These are phyloP conservation scores for Diaperis boleti DNA, from an alignment of 2,888 invertebrate genomes.

Conservation along the genomic window DNA sequence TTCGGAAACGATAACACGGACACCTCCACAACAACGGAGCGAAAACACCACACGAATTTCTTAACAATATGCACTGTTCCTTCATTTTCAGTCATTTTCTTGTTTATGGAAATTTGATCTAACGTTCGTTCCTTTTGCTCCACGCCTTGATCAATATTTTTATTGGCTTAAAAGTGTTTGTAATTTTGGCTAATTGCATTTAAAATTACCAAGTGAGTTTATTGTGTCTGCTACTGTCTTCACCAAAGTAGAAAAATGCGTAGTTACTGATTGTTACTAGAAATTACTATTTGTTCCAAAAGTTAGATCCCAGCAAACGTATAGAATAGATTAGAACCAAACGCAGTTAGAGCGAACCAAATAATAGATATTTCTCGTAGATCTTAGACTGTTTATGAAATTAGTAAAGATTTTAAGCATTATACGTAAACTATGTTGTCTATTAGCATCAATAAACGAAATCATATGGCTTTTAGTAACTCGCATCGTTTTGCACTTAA, in stretches of 20 bases:
- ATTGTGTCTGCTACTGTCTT: slow-evolving; percentile 59
- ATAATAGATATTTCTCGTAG: slow-evolving; percentile 49
- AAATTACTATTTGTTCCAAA: slow-evolving; percentile 46
- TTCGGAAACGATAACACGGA: not conserved
- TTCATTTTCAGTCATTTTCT: slow-evolving; percentile 22
- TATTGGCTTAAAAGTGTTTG: slow-evolving; percentile 56
- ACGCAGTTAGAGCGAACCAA: slow-evolving; percentile 28
- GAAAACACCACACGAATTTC: not conserved
- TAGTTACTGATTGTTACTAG: slow-evolving; percentile 28
- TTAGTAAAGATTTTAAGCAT: slow-evolving; percentile 53
- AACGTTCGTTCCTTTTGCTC: slow-evolving; percentile 53
- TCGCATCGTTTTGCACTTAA: slow-evolving; percentile 36
- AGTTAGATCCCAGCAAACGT: slow-evolving; percentile 27
- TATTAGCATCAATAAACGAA: slow-evolving; percentile 46
- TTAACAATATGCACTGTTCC: slow-evolving; percentile 9
- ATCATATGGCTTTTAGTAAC: slow-evolving; percentile 50
- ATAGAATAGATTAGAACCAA: slow-evolving; percentile 38
- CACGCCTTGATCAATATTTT: slow-evolving; percentile 52
- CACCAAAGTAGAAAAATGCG: slow-evolving; percentile 54
- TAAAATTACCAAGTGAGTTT: slow-evolving; percentile 60
- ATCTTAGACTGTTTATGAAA: slow-evolving; percentile 39
- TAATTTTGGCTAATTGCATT: slow-evolving; percentile 55
- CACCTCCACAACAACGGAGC: not conserved
- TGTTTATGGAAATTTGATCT: slow-evolving; percentile 32
- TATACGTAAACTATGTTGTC: slow-evolving; percentile 56